These are phyloP conservation scores for Bagarius yarrelli DNA, from an alignment of 2,113 vertebrate species.

Conservation along the genomic window DNA sequence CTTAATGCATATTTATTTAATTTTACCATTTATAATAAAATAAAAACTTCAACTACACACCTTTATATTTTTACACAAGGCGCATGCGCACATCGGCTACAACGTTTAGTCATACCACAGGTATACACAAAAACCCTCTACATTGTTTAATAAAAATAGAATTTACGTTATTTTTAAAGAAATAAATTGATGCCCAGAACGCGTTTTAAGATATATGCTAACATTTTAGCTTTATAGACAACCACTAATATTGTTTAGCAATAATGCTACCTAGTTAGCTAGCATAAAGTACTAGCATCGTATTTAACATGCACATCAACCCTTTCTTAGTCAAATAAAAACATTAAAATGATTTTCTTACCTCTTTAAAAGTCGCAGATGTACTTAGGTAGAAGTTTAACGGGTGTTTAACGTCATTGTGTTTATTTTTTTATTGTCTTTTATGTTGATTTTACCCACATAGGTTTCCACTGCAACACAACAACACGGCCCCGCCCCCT, in stretches of 20 bases:
- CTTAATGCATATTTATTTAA: too few species aligned
- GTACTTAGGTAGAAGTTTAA: not conserved
- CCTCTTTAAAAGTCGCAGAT: too few species aligned
- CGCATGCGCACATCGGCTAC: too few species aligned
- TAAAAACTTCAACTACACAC: too few species aligned
- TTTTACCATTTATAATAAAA: too few species aligned
- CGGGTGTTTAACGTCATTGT: not conserved
- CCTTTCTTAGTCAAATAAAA: not conserved
- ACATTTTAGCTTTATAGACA: too few species aligned
- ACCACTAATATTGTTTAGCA: not conserved
- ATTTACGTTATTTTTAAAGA: not conserved
- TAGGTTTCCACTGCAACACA: conserved; percentile 18
- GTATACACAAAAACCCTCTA: not conserved
- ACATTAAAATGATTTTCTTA: not conserved
- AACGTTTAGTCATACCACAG: too few species aligned
- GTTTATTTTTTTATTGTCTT: not conserved
- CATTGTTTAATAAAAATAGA: not conserved
- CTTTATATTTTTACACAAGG: too few species aligned
- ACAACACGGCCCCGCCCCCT: conserved; percentile 18
- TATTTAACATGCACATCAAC: not conserved
- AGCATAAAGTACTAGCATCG: not conserved
- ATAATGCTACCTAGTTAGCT: not conserved
- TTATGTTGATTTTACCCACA: not conserved
- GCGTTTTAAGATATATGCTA: not conserved
- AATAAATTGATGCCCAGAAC: not conserved